These are phyloP conservation scores for Prionailurus viverrinus DNA, from an alignment of 2,113 vertebrate genomes.

Conservation along the genomic window DNA sequence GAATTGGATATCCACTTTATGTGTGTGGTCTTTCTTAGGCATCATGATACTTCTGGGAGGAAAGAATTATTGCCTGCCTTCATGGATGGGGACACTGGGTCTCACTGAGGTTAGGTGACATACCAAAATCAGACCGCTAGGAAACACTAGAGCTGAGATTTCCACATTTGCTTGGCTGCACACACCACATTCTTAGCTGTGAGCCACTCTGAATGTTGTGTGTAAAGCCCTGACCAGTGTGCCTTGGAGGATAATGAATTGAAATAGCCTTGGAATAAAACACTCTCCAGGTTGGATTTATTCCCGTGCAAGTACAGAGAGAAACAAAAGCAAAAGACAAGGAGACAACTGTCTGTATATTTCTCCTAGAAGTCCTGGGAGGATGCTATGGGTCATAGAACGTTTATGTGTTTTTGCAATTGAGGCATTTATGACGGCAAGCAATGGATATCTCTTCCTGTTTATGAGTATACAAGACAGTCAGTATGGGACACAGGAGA, in stretches of 20 bases:
- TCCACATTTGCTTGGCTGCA: background rate
- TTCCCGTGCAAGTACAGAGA: background rate
- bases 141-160: background rate
- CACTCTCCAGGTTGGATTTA: background rate
- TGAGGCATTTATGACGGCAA: conserved; percentile 36
- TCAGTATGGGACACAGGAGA: background rate
- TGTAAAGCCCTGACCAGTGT: background rate
- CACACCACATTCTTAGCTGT: background rate
- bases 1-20: background rate
- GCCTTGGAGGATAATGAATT: background rate
- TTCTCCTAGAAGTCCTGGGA: background rate
- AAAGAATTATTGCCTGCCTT: background rate
- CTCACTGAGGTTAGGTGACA: background rate
- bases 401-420: background rate
- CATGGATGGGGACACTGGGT: conserved; percentile 23
- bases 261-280: background rate
- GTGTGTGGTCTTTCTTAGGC: background rate
- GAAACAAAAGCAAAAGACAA: background rate
- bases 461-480: background rate
- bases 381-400: conserved; percentile 20
- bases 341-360: background rate
- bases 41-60: background rate
- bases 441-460: conserved; percentile 39
- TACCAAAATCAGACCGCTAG: background rate
- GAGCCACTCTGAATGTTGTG: background rate